Conservation (phyloP, 2,797 vertebrate species). For the Myiothlypis coronata region DNA sequence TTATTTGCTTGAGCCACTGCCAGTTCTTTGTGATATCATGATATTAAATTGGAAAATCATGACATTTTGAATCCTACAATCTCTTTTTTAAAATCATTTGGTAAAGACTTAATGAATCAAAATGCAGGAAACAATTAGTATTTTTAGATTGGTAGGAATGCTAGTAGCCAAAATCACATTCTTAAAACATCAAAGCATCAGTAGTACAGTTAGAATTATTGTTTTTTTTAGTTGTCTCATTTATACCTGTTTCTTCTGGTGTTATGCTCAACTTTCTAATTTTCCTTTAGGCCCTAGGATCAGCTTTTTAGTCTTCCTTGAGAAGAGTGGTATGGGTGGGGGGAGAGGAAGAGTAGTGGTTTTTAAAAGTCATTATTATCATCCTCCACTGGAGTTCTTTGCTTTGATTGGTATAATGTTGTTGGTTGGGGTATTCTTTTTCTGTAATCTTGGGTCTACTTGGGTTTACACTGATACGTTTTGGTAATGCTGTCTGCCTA, state of each 20-base stretch:
- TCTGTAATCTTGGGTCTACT: neutral
- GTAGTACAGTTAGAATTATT: neutral
- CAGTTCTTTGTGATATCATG: neutral
- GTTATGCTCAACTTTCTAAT: neutral
- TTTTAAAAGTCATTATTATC: neutral
- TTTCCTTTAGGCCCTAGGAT: neutral
- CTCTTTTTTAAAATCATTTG: neutral
- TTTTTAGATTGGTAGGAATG: neutral
- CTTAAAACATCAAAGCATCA: neutral
- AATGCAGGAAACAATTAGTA: neutral
- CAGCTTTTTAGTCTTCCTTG: neutral
- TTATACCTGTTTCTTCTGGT: neutral
- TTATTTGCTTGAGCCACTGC: neutral
- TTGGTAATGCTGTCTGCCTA: neutral
- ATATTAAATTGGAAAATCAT: neutral
- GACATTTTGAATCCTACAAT: neutral
- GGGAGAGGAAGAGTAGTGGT: neutral
- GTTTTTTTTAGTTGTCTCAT: neutral
- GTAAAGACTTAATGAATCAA: neutral
- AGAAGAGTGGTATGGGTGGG: neutral
- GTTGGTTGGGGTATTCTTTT: neutral
- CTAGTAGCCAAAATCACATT: neutral
- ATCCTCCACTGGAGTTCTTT: neutral
- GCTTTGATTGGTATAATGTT: neutral
- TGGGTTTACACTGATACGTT: rapidly evolving